phyloP scores from a whole-genome alignment of 1,140 invertebrate species.

The Dolichoris vasculosae region DNA sequence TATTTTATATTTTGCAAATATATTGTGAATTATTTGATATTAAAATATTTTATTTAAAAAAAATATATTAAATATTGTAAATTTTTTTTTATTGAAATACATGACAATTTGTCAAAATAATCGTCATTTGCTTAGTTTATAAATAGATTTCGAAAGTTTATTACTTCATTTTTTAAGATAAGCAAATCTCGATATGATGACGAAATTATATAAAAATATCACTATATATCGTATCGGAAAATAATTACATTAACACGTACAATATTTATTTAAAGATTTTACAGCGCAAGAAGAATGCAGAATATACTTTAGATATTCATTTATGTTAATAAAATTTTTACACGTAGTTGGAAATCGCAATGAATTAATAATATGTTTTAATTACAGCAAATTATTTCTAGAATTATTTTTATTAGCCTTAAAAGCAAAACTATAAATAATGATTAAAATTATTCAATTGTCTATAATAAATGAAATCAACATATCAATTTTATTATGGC shows the following conservation, averaged over 20 bases:
- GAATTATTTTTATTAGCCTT: slow-evolving; percentile 6
- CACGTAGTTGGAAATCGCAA: background rate
- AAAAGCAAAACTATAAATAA: background rate
- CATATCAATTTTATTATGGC: background rate
- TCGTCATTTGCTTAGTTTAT: background rate
- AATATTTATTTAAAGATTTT: background rate
- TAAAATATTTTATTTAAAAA: too few relatives aligned
- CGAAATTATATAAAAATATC: background rate
- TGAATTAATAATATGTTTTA: background rate
- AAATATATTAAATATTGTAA: too few relatives aligned
- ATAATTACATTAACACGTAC: background rate
- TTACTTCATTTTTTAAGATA: background rate
- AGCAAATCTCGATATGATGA: background rate
- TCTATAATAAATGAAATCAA: background rate
- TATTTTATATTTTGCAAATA: background rate
- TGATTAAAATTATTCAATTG: background rate
- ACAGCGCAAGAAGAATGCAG: too few relatives aligned
- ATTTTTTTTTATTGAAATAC: too few relatives aligned
- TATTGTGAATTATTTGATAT: too few relatives aligned
- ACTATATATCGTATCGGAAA: background rate
- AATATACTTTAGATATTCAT: background rate
- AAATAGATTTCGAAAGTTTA: background rate
- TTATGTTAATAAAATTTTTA: slow-evolving; percentile 2
- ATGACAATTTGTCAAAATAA: too few relatives aligned
- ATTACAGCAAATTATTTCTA: background rate